A percentile compares a stretch with the other conserved stretches of the same genome.
These are phyloP conservation scores for Enhydra lutris DNA, from an alignment of 2,113 vertebrate species.

Conservation along the genomic window DNA sequence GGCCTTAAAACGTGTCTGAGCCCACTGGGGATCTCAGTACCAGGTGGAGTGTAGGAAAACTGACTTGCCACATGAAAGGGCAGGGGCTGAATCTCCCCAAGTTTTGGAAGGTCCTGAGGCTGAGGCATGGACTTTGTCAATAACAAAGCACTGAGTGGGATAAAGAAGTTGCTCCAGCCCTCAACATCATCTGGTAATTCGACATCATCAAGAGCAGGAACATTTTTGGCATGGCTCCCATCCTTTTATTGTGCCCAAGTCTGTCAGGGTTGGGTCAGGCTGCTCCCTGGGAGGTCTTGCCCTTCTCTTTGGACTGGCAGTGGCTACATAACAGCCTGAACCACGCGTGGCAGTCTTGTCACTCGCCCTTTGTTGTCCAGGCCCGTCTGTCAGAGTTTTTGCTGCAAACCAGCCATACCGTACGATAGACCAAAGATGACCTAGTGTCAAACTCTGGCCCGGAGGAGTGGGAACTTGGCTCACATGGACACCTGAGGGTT, in stretches of 20 bases:
- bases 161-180: neutral
- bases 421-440: constrained; percentile 47
- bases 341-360: neutral
- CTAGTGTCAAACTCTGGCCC: neutral
- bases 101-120: neutral
- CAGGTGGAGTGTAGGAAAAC: neutral
- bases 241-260: neutral
- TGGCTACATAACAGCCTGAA: neutral
- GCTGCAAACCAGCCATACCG: neutral
- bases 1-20: neutral
- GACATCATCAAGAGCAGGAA: neutral
- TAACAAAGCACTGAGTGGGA: neutral
- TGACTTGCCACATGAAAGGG: neutral
- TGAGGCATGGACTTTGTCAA: neutral
- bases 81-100: neutral
- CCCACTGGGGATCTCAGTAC: neutral
- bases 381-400: neutral
- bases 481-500: neutral
- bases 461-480: neutral
- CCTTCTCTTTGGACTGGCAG: neutral
- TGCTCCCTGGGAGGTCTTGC: neutral
- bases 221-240: accelerated
- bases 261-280: neutral
- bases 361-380: neutral
- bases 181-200: neutral